Conservation (phyloP, 1,140 invertebrate species). For the Platyscapa corneri region DNA sequence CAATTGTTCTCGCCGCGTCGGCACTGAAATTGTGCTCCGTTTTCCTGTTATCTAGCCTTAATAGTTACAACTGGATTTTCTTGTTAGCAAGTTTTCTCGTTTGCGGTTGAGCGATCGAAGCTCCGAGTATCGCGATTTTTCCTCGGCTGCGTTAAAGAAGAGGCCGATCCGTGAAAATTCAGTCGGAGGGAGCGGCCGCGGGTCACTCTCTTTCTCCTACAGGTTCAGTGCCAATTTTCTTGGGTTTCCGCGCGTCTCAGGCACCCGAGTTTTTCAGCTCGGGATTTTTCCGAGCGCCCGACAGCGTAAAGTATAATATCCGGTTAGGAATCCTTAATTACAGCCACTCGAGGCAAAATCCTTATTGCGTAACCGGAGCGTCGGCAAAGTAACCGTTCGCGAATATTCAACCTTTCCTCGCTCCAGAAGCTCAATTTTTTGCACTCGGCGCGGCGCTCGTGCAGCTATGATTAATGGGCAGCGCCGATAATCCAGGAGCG, state of each 20-base stretch:
- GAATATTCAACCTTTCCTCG: no score
- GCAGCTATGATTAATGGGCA: no score
- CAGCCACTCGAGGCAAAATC: no score
- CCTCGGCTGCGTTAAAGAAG: no score
- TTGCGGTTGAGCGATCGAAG: not conserved
- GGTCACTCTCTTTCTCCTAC: no score
- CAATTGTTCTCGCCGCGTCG: not conserved
- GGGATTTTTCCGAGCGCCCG: not conserved
- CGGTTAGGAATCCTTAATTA: not conserved
- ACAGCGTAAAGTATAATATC: not conserved
- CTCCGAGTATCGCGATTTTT: not conserved
- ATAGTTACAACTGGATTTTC: constrained; percentile 1
- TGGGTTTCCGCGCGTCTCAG: no score
- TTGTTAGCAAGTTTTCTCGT: not conserved
- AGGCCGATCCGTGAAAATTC: not conserved
- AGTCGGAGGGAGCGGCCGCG: not conserved
- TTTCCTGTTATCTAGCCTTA: constrained; percentile 21
- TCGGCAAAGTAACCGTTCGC: no score
- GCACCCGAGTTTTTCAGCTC: not conserved
- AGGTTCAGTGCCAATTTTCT: no score
- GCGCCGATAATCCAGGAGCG: not conserved
- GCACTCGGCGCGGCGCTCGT: no score
- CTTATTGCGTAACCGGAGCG: no score
- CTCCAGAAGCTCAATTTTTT: no score
- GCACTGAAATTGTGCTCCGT: not conserved